Percentiles rank a stretch among this genome's conserved stretches.
These are phyloP conservation scores for Neogale vison DNA, from an alignment of 2,113 vertebrate species.

Conservation along the genomic window DNA sequence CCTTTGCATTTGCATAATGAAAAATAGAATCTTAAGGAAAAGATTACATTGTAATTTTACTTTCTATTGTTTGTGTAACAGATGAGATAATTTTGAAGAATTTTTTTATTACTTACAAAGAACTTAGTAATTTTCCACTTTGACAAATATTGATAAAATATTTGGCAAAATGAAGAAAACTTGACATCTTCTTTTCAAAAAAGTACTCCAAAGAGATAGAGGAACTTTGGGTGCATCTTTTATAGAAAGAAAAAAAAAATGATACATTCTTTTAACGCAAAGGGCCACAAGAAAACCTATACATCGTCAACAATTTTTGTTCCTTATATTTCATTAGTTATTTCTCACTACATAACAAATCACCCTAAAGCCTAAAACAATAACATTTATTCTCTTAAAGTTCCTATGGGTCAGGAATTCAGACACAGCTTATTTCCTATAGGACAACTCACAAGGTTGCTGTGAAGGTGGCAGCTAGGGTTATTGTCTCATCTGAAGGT, in stretches of 20 bases:
- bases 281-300: neutral
- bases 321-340: neutral
- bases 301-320: neutral
- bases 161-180: conserved; percentile 22
- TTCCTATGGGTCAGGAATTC: neutral
- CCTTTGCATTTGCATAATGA: neutral
- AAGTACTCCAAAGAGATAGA: neutral
- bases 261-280: neutral
- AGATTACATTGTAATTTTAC: neutral
- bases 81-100: neutral
- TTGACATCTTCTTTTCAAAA: neutral
- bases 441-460: neutral
- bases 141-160: neutral
- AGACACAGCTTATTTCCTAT: neutral
- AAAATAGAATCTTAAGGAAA: neutral
- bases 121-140: neutral
- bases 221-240: neutral
- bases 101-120: neutral
- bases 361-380: neutral
- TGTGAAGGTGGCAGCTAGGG: neutral
- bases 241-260: neutral
- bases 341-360: neutral
- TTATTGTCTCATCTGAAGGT: neutral
- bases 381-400: neutral
- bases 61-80: neutral